A percentile compares a stretch with the other conserved stretches of the same genome.
These are phyloP conservation scores for Sminthopsis crassicaudata DNA, from an alignment of 2,113 vertebrate genomes.

Conservation along the genomic window DNA sequence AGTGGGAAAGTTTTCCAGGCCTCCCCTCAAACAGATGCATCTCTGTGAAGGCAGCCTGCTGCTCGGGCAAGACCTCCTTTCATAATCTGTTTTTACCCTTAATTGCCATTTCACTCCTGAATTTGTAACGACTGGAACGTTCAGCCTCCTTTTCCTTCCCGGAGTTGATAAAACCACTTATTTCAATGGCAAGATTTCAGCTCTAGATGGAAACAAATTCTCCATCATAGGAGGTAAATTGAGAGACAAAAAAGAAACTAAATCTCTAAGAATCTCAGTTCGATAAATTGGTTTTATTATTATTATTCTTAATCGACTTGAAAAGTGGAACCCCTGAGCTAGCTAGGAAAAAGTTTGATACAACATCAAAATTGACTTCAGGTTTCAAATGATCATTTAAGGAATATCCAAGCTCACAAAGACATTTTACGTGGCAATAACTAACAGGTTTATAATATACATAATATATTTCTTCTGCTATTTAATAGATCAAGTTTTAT, in stretches of 20 bases:
- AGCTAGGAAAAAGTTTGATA: slow-evolving; percentile 75
- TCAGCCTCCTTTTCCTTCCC: slow-evolving; percentile 14
- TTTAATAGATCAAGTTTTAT: slow-evolving; percentile 65
- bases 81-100: slow-evolving; percentile 31
- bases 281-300: slow-evolving; percentile 68
- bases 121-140: slow-evolving; percentile 33
- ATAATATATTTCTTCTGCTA: slow-evolving; percentile 70
- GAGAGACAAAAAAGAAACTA: slow-evolving; percentile 78
- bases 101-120: slow-evolving; percentile 4
- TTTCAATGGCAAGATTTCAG: slow-evolving; percentile 33
- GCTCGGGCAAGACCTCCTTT: slow-evolving; percentile 4
- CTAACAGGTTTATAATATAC: not conserved
- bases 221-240: slow-evolving; percentile 50
- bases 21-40: slow-evolving; percentile 16
- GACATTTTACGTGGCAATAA: not conserved
- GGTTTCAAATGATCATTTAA: slow-evolving; percentile 77
- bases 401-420: slow-evolving; percentile 75
- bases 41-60: slow-evolving; percentile 38
- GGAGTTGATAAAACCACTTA: slow-evolving; percentile 29
- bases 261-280: slow-evolving; percentile 75
- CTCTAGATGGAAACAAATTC: slow-evolving; percentile 54
- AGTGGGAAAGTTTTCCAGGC: slow-evolving; percentile 33
- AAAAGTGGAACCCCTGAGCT: slow-evolving; percentile 77
- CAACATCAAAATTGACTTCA: slow-evolving; percentile 77
- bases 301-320: slow-evolving; percentile 69